Base-by-base conservation (phyloP, 2,888 invertebrate species). In the Latrodectus elegans region DNA sequence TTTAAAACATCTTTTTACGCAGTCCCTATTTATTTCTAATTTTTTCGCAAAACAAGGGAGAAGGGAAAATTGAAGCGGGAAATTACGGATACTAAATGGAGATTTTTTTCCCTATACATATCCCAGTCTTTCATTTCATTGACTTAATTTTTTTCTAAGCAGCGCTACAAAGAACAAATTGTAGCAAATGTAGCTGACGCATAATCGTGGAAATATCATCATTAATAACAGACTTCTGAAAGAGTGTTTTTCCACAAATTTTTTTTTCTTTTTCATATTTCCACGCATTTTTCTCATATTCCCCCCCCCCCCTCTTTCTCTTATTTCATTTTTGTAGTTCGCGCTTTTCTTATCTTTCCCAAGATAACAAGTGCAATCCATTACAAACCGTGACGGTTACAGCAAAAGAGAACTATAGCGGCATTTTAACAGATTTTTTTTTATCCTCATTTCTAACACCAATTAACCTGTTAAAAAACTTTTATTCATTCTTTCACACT, bases 211-310 rank as follows among this genome's bases (percentile, higher is more conserved):
- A 70, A 79, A 65, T 64, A 86, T 76, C 70, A 81, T 81, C 86
- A 86, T 86, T 81, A 86, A 86, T 86, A 86, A 86, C 81, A 71
- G 15, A 72, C 78, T 84, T 81, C 49, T 26, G 71, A 84, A 82
- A 82, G 73, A 70, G n/a, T 60, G 60, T 60, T 60, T 60, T 60
- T 60, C 60, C 3, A 53, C 15, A 38, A 38, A 4, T 1, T 38
- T 38, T 38, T 67, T 70, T 79, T 71, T 60, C 70, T 6, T 38
- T 38, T 64, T 65, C 65, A 75, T 67, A 53, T 76, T 65, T n/a
- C 68, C 26, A 68, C n/a, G 17, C 17, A 55, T 78, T 78, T 68
- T 65, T 65, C 64, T 17, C 10, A 38, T 51, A 51, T n/a, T 64
- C 12, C 51, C 17, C 11, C 15, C 12, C 51, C 17, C 11, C 15